Evolutionary conservation across 1,140 invertebrate species (phyloP).

Genomic region (Eupristina koningsbergeri): DNA sequence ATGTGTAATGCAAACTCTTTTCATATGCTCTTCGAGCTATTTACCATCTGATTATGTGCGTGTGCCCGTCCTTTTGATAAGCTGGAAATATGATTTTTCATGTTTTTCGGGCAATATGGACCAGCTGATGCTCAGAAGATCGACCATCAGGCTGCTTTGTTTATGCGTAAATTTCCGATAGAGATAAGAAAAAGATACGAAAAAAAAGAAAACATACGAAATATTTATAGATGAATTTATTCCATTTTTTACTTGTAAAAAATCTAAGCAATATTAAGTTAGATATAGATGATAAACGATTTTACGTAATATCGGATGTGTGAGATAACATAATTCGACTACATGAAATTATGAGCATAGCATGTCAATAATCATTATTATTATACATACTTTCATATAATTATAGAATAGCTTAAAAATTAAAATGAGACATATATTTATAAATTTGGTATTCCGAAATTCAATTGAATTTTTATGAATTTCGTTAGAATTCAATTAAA

Average conservation of each 20-base stretch:
- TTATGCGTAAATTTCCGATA: neutral
- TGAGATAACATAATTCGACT: constrained; percentile 25
- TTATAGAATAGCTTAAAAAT: constrained; percentile 29
- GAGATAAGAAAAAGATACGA: neutral
- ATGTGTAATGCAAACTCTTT: constrained; percentile 30
- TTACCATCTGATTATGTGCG: neutral
- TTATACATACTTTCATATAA: constrained; percentile 15
- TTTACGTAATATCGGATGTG: constrained; percentile 41
- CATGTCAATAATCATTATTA: constrained; percentile 24
- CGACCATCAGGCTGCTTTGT: constrained; percentile 22
- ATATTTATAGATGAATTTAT: constrained; percentile 19
- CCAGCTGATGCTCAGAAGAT: constrained; percentile 48
- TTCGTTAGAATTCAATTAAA: too few relatives aligned
- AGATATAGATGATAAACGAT: constrained; percentile 53
- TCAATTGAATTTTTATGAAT: too few relatives aligned
- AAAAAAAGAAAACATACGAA: constrained; percentile 39
- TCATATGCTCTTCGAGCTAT: constrained; percentile 41
- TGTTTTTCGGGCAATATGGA: constrained; percentile 45
- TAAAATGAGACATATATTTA: constrained; percentile 23
- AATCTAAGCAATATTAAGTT: constrained; percentile 42
- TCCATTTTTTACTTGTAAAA: constrained; percentile 26
- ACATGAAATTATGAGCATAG: constrained; percentile 30
- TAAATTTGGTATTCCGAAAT: constrained; percentile 18
- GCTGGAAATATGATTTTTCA: constrained; percentile 18
- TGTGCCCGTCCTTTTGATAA: neutral